Conservation (phyloP, 2,888 invertebrate genomes). For the Sialis fuliginosa region DNA sequence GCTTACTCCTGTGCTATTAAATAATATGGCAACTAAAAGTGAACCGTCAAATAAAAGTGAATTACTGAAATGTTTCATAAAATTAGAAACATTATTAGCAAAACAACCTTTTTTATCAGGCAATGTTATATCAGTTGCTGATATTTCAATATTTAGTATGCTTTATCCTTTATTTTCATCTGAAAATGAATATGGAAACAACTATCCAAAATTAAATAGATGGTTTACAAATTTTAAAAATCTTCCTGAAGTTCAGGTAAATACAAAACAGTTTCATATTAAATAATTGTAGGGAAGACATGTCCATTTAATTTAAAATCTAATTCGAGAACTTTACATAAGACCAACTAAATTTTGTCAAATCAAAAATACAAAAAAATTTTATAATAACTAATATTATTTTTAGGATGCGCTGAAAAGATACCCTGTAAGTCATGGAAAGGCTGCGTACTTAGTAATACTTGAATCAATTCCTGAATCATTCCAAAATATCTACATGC, state of each 20-base stretch:
- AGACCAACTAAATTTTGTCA: no score
- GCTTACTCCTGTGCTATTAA: constrained; percentile 36
- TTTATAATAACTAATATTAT: no score
- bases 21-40: constrained; percentile 30
- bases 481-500: constrained; percentile 8
- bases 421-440: constrained; percentile 15
- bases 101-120: constrained; percentile 36
- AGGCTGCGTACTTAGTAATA: constrained; percentile 16
- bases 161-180: constrained; percentile 3
- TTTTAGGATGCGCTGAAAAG: constrained; percentile 21
- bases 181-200: neutral
- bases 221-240: neutral
- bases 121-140: constrained; percentile 18
- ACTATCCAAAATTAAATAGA: neutral
- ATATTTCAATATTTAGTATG: constrained; percentile 6
- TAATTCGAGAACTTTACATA: no score
- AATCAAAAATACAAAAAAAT: no score
- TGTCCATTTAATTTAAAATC: no score
- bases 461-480: constrained; percentile 11
- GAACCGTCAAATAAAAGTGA: constrained; percentile 32
- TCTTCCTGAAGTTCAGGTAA: neutral
- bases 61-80: constrained; percentile 34
- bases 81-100: constrained; percentile 34
- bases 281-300: no score
- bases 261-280: no score